Conservation (phyloP, 2,113 vertebrate genomes). For the Syngnathoides biaculeatus region DNA sequence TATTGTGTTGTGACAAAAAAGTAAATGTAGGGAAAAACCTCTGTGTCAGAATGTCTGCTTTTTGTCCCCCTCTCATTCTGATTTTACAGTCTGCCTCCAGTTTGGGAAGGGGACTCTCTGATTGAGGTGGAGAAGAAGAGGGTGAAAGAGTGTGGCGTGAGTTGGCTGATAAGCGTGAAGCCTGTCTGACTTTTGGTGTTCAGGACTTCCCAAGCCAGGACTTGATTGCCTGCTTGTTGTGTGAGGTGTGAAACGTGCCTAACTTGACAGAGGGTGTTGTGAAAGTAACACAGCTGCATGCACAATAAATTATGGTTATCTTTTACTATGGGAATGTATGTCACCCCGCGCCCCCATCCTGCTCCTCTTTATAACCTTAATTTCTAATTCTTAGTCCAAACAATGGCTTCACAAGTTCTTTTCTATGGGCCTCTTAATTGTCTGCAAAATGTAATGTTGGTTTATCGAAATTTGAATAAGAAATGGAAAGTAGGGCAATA, state of each 20-base stretch:
- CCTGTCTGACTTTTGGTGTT: conserved; percentile 15
- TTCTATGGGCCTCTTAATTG: no score
- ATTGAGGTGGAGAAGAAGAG: conserved; percentile 4
- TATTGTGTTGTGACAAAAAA: conserved; percentile 41
- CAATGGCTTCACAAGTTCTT: not conserved
- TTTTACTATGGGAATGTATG: not conserved
- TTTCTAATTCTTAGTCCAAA: not conserved
- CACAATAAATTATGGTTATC: not conserved
- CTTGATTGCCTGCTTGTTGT: conserved; percentile 22
- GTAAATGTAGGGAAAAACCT: conserved; percentile 34
- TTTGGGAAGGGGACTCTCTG: conserved; percentile 2
- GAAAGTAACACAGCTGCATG: conserved; percentile 1
- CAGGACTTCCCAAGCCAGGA: conserved; percentile 17
- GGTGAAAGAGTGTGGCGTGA: conserved; percentile 2
- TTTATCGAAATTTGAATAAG: no score
- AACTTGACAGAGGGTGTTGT: conserved; percentile 15
- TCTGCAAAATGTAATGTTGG: no score
- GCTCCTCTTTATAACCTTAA: no score
- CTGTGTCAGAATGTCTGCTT: conserved; percentile 36
- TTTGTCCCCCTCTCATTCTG: conserved; percentile 9
- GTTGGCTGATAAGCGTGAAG: conserved; percentile 12
- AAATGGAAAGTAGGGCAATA: not conserved
- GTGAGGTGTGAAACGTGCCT: conserved; percentile 41
- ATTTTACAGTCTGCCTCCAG: conserved; percentile 23
- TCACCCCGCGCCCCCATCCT: not conserved